Percentiles rank a stretch among this genome's conserved stretches.
Evolutionary conservation across 2,888 invertebrate species (phyloP).

Genomic region (Amphiduros pacificus): DNA sequence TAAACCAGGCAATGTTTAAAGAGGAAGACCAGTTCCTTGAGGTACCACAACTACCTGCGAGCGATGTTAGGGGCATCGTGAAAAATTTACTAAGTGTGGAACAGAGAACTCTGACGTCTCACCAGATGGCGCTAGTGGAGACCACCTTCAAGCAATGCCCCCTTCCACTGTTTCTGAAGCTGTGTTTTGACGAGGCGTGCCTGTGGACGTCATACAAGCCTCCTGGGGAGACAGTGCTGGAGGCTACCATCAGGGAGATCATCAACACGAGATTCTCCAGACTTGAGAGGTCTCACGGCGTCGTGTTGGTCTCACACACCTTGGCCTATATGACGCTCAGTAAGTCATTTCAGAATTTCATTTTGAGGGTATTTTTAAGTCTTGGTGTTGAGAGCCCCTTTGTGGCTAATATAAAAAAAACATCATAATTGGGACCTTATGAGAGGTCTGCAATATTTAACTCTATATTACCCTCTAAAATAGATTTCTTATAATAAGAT

Average conservation of each 20-base stretch:
- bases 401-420: no score
- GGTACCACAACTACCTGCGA: neutral
- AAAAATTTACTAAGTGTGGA: slow-evolving; percentile 37
- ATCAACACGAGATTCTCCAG: slow-evolving; percentile 37
- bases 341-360: slow-evolving; percentile 5
- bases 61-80: slow-evolving; percentile 39
- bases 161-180: slow-evolving; percentile 43
- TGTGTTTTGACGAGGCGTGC: slow-evolving; percentile 43
- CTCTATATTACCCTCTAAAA: no score
- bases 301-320: slow-evolving; percentile 40
- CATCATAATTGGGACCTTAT: no score
- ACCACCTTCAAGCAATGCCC: slow-evolving; percentile 37
- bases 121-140: slow-evolving; percentile 34
- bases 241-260: slow-evolving; percentile 36
- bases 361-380: no score
- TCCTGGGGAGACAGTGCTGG: slow-evolving; percentile 28
- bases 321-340: slow-evolving; percentile 35
- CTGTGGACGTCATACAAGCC: slow-evolving; percentile 42
- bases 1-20: slow-evolving; percentile 5
- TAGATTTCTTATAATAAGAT: no score
- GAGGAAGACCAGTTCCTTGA: slow-evolving; percentile 2
- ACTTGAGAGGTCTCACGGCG: slow-evolving; percentile 41
- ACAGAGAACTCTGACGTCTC: slow-evolving; percentile 34
- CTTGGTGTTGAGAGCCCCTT: no score
- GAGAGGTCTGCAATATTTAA: no score